Base-by-base conservation (phyloP, 2,797 vertebrate genomes). In the Hypotaenidia philippensis region DNA sequence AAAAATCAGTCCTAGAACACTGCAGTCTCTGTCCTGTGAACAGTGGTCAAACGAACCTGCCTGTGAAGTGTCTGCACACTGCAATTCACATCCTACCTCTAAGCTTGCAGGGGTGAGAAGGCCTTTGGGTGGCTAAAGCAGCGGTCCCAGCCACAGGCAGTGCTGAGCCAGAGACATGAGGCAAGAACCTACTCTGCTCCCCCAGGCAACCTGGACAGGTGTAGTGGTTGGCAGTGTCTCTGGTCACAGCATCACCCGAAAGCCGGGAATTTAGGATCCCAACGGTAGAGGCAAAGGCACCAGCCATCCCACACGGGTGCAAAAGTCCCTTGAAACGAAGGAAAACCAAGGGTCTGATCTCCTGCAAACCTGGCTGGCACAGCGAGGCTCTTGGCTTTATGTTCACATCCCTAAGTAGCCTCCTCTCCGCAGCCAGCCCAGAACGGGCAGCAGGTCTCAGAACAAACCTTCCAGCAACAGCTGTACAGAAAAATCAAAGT, bases 401-500 rank as follows among this genome's bases (percentile, higher is more conserved):
- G 31, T 41, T 74, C 29, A 36, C 68, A 71, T 34, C 93, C 70
- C 60, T 70, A 34, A 87, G 91, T 13, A 85, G 87, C 92, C 91
- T 93, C 64, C 59, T 63, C 49, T 59, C 87, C 86, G 89, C 59
- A 93, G 91, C 71, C 81, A 94, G 72, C 90, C 64, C 69, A 50
- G 44, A 77, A 38, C 19, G 63, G 84, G 89, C 87, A 94, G 59
- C 65, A 31, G 82, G 59, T 36, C 78, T 93, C 77, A 47, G 60
- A 89, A 50, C 55, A 94, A 93, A 53, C 40, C 36, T 87, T 83
- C 83, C 91, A 94, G 85, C 89, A 93, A 89, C 76, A 94, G 79
- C 92, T 74, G 63, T 32, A 81, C 50, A 60, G 38, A 45, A 89
- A 29, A 70, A 45, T 44, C 41, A 44, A 44, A 44, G 32, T 3